Base-by-base conservation (phyloP, 2,888 invertebrate genomes). In the Neoscelio sp. region DNA sequence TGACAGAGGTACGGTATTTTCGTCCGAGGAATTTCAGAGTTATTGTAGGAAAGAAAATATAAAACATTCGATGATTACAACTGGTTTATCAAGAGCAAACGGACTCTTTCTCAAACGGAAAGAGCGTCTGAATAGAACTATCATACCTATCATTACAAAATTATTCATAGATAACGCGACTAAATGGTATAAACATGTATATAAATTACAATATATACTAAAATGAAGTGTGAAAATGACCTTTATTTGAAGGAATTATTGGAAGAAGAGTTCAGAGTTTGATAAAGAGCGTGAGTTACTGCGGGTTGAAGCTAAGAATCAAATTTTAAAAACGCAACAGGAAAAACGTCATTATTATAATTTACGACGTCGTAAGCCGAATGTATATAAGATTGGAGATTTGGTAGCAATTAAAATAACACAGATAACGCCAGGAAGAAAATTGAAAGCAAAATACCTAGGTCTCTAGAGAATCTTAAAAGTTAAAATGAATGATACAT, bases 1-100 rank as follows among this genome's bases (percentile, higher is more conserved):
- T 6, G 78, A 78, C 52, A 74, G 62, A 68, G 71, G 67, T 40
- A 56, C 60, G 18, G 65, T 65, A 26, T 78, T 78, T 42, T 46
- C 50, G 0, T 78, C 65, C 4, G 48, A 78, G 5, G 71, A 65
- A 18, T 78, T 78, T 54, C 13, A 52, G 10, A 17, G 23, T 2
- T 78, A 68, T 28, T 74, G 67, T 28, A 18, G 38, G n/a, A 42
- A 60, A 3, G 68, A 68, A 35, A 38, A 26, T 12, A 78, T 78
- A 8, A 17, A 13, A 10, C 68, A 67, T 48, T 28, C 17, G 6
- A 48, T 28, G 28, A 67, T 75, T 38, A 60, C 68, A 8, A 58
- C 78, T 2, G 73, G 73, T 2, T 26, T 73, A 2, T 67, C 67
- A 23, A 23, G 54, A 5, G 65, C 64, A 6, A 67, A 73, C 35